These are phyloP conservation scores for Pyrocoelia pectoralis DNA, from an alignment of 2,888 invertebrate genomes.

Conservation along the genomic window DNA sequence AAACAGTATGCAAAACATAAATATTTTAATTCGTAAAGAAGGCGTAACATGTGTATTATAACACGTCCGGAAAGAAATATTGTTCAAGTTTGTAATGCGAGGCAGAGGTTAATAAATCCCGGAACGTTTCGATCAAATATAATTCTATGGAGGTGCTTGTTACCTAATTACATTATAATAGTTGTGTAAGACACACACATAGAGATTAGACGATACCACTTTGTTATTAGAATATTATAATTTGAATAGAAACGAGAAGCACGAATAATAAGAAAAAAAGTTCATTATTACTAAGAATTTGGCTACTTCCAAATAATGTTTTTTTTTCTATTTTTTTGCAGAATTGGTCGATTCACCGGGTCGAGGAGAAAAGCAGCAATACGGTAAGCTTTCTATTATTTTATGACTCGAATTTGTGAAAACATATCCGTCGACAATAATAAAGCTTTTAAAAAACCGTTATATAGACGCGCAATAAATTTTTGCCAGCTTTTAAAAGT, in stretches of 20 bases:
- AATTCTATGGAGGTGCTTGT: constrained; percentile 30
- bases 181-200: constrained; percentile 28
- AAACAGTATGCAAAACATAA: constrained; percentile 55
- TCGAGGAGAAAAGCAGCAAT: constrained; percentile 53
- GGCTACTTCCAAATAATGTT: not conserved
- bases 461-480: not conserved
- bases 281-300: not conserved
- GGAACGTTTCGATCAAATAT: constrained; percentile 34
- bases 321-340: constrained; percentile 47
- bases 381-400: constrained; percentile 51
- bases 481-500: not conserved
- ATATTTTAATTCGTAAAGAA: constrained; percentile 56
- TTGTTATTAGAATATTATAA: constrained; percentile 27
- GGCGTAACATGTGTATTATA: constrained; percentile 56
- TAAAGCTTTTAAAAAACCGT: constrained; percentile 10
- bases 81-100: constrained; percentile 45
- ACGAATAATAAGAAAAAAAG: not conserved
- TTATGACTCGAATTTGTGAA: constrained; percentile 1
- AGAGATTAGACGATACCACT: constrained; percentile 17
- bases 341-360: constrained; percentile 53
- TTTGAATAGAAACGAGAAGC: constrained; percentile 18
- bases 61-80: constrained; percentile 55
- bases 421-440: too few species aligned
- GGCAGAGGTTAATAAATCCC: constrained; percentile 37
- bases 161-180: constrained; percentile 40